Evolutionary conservation across 92 coral and sea anemone species (phyloP).

Genomic region (Scolanthus callimorphus): DNA sequence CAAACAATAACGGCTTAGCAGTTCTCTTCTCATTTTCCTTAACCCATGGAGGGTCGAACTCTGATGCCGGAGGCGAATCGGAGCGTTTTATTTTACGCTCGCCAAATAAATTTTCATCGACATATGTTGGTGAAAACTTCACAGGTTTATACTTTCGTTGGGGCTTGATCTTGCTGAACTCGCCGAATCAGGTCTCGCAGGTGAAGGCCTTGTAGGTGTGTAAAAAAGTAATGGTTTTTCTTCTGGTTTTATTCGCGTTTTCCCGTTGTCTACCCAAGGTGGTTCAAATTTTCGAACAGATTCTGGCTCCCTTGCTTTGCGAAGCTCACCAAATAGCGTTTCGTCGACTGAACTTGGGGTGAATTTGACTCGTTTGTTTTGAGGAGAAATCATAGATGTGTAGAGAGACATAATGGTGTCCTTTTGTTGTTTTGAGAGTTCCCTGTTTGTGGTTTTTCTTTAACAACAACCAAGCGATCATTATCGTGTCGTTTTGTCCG

Average conservation of each 20-base stretch:
- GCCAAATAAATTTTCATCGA: conserved; percentile 78
- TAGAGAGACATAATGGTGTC: no score
- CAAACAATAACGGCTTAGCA: conserved; percentile 55
- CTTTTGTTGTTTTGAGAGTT: no score
- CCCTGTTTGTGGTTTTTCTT: no score
- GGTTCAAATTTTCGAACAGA: conserved; percentile 71
- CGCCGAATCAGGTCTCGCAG: conserved; percentile 39
- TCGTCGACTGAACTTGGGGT: conserved; percentile 78
- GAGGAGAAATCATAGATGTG: no score
- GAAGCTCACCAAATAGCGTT: conserved; percentile 75
- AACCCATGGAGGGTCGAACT: conserved; percentile 75
- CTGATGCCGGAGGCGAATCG: conserved; percentile 41
- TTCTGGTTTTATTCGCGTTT: conserved; percentile 37
- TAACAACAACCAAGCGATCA: no score
- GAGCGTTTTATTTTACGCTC: conserved; percentile 50
- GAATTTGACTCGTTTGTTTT: conserved; percentile 50
- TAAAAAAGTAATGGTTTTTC: conserved; percentile 82
- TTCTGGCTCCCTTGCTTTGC: conserved; percentile 57
- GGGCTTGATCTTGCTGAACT: conserved; percentile 9
- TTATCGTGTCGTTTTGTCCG: no score
- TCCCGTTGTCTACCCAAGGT: conserved; percentile 77
- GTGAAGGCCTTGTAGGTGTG: conserved; percentile 61
- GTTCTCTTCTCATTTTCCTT: conserved; percentile 41
- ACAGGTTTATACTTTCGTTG: conserved; percentile 47
- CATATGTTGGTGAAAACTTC: conserved; percentile 69